Percentiles rank a stretch among this genome's conserved stretches.
Conservation (phyloP, 2,113 vertebrate genomes). For the Semnornis frantzii region DNA sequence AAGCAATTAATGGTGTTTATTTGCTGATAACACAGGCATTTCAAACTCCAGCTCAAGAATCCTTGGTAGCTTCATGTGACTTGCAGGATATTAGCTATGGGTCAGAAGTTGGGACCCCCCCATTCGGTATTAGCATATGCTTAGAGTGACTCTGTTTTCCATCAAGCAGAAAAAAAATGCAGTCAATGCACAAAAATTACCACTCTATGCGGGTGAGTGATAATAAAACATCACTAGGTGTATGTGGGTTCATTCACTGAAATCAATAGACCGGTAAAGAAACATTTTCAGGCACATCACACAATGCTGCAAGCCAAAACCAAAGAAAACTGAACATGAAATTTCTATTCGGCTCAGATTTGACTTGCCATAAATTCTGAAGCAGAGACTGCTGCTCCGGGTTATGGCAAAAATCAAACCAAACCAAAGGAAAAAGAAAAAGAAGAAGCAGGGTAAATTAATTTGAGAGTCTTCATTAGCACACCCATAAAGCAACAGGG, state of each 20-base stretch:
- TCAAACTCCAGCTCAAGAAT: conserved; percentile 53
- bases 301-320: neutral
- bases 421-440: neutral
- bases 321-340: neutral
- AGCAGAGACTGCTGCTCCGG: neutral
- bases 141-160: conserved; percentile 46
- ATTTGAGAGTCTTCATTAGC: neutral
- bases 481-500: neutral
- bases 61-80: conserved; percentile 53
- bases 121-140: conserved; percentile 50
- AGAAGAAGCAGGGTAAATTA: neutral
- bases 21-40: conserved; percentile 63
- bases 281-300: neutral
- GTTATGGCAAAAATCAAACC: neutral
- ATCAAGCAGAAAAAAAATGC: conserved; percentile 34
- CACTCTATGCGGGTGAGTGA: neutral
- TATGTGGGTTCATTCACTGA: neutral
- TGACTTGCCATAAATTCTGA: neutral
- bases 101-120: conserved; percentile 62
- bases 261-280: neutral
- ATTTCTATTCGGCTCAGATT: neutral
- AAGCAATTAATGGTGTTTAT: conserved; percentile 69
- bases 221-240: conserved; percentile 17
- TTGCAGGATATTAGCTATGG: conserved; percentile 69
- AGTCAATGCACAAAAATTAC: conserved; percentile 36